Base-by-base conservation (phyloP, 2,888 invertebrate species). In the Oscheius myriophilus region DNA sequence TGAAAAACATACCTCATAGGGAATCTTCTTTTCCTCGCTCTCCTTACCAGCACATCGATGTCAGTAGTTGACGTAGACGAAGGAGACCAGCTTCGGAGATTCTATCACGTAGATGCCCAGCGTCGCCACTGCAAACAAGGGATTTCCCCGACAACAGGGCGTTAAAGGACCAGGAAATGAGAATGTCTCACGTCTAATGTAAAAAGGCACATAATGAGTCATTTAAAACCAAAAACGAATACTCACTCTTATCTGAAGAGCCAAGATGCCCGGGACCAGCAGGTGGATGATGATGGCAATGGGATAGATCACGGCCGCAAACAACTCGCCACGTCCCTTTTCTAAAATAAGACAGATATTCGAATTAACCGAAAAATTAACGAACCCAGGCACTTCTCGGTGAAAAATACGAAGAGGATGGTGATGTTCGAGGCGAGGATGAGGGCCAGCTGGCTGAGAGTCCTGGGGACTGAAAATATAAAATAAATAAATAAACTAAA, bases 21-120 rank as follows among this genome's bases (percentile, higher is more conserved):
- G 4, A 2, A 39, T 42, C 16, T 42, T 12, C 9, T 69, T 62
- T 16, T 71, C 68, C 25, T 73, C 71, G 25, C 72, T 71, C 12
- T 71, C 57, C 21, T 23, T 52, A 1, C 76, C 65, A 9, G 76
- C 76, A 52, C 73, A 70, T 25, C 79, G 68, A 12, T 96, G 96
- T 97, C 97, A 98, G 89, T 92, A 91, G 83, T 90, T 90, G 49
- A 90, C 90, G 89, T 96, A 95, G 33, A 92, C 79, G 87, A 96
- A 97, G 46, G 96, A 96, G 92, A 96, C 93, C 57, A 98, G 89
- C 89, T 98, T 98, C 78, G 98, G 89, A 1, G 80, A 69, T 42
- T 82, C 81, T 33, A 86, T 75, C 14, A 86, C 86, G 55, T 82
- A 77, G 41, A 84, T 69, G n/a, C 69, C 74, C 66, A 86, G 76